These are phyloP conservation scores for Limosa lapponica DNA, from an alignment of 2,797 vertebrate genomes.

Conservation along the genomic window DNA sequence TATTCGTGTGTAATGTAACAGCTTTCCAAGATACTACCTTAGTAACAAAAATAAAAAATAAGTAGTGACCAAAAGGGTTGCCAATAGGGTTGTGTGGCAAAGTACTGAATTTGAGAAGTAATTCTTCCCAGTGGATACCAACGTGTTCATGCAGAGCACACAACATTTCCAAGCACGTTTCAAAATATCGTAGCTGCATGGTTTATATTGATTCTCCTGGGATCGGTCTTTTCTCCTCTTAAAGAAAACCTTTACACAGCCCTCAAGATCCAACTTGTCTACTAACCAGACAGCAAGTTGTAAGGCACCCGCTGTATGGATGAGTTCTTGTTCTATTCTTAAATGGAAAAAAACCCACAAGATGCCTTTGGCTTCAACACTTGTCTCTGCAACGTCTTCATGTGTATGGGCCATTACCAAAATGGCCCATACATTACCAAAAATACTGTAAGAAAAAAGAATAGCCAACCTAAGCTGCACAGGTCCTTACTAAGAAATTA, in stretches of 20 bases:
- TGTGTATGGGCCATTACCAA: background rate
- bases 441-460: background rate
- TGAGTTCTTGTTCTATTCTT: background rate
- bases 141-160: background rate
- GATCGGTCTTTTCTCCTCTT: background rate
- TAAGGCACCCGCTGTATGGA: background rate
- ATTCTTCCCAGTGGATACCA: background rate
- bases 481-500: background rate
- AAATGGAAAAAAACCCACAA: background rate
- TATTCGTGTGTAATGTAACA: background rate
- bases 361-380: background rate
- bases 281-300: background rate
- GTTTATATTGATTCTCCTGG: background rate
- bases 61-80: background rate
- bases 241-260: background rate
- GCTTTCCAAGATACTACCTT: background rate
- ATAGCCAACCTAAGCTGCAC: background rate
- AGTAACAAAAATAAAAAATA: background rate
- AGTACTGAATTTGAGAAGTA: background rate
- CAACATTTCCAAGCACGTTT: background rate
- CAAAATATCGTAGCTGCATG: rapidly evolving
- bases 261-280: background rate
- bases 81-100: background rate
- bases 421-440: no score
- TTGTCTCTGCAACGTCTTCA: background rate